These are phyloP conservation scores for Melieria crassipennis DNA, from an alignment of 2,888 invertebrate species.

Conservation along the genomic window DNA sequence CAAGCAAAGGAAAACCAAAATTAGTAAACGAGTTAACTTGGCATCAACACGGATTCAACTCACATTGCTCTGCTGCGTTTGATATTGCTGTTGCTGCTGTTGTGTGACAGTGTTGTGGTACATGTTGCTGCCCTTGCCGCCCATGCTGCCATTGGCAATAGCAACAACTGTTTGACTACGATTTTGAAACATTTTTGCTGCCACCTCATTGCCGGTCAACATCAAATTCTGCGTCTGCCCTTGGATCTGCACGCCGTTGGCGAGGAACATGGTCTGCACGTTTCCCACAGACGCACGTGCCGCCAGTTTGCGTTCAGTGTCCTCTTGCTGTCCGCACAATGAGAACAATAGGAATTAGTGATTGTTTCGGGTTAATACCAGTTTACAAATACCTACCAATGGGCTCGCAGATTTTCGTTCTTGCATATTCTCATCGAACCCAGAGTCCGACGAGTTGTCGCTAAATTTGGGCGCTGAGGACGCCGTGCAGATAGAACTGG, in stretches of 20 bases:
- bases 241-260: conserved; percentile 57
- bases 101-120: conserved; percentile 21
- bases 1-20: no score
- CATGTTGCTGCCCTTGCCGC: not conserved
- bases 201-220: conserved; percentile 58
- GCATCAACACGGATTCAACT: not conserved
- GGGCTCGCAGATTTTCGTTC: conserved; percentile 63
- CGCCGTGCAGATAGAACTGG: conserved; percentile 49
- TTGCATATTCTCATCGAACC: conserved; percentile 72
- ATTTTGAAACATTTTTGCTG: conserved; percentile 57
- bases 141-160: not conserved
- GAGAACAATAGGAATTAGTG: conserved; percentile 11
- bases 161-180: conserved; percentile 43
- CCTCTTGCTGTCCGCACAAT: conserved; percentile 53
- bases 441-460: conserved; percentile 79
- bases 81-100: conserved; percentile 22
- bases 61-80: conserved; percentile 11
- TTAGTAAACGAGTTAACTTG: not conserved
- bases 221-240: conserved; percentile 58
- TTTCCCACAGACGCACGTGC: conserved; percentile 38
- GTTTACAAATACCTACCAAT: conserved; percentile 49
- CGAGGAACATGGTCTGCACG: conserved; percentile 57
- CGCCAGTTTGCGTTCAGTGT: conserved; percentile 54
- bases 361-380: not conserved
- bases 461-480: conserved; percentile 65